Percentiles rank a stretch among this genome's conserved stretches.
These are phyloP conservation scores for Azorinus chamasolen DNA, from an alignment of 2,888 invertebrate genomes.

Conservation along the genomic window DNA sequence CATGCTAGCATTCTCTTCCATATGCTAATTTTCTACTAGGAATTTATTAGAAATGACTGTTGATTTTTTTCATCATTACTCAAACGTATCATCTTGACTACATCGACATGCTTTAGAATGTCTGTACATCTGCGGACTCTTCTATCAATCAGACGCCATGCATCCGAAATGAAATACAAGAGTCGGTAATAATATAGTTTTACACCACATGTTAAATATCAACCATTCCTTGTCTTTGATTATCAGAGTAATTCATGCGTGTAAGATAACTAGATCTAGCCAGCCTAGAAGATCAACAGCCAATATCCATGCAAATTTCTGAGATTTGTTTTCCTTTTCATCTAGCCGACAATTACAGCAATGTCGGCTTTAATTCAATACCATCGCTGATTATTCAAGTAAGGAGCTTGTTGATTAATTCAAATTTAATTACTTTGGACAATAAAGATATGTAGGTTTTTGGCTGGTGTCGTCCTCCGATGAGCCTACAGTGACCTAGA, in stretches of 20 bases:
- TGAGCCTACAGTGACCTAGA: slow-evolving; percentile 33
- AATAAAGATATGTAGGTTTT: slow-evolving; percentile 58
- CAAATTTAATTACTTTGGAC: slow-evolving; percentile 78
- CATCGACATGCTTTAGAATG: no score
- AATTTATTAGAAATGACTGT: no score
- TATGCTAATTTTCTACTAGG: no score
- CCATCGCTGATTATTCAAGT: slow-evolving; percentile 64
- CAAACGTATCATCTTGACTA: no score
- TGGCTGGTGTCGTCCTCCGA: slow-evolving; percentile 20
- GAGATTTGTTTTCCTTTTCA: slow-evolving; percentile 42
- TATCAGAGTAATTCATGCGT: slow-evolving; percentile 48
- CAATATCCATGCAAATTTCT: slow-evolving; percentile 67
- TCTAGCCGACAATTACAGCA: slow-evolving; percentile 61
- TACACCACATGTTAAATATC: slow-evolving; percentile 2
- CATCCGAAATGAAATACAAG: no score
- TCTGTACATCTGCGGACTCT: no score
- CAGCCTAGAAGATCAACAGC: slow-evolving; percentile 54
- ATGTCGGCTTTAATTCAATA: slow-evolving; percentile 66
- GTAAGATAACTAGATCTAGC: slow-evolving; percentile 42
- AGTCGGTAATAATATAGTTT: no score
- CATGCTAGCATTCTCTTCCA: no score
- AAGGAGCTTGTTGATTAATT: slow-evolving; percentile 78
- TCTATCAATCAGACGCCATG: no score
- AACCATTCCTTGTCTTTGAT: slow-evolving; percentile 37
- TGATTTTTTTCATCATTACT: no score